Evolutionary conservation across 2,888 invertebrate species (phyloP), one percentile per base, ranked within the genome.

Genomic region (Netelia inedita): DNA sequence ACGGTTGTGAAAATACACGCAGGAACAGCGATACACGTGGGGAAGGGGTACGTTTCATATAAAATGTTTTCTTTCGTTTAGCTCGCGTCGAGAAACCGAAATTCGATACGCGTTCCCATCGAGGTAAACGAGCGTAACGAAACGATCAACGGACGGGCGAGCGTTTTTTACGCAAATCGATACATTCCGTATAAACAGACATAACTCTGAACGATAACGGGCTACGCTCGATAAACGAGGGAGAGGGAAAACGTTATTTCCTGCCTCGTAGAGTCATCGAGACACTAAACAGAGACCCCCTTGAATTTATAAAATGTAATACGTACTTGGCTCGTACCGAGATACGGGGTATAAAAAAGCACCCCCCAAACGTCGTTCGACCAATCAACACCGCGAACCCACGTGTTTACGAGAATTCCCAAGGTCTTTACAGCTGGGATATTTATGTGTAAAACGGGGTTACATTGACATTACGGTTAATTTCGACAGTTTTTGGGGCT

Each of bases 111-210:
- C 28, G 19, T 63, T 55, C 16, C n/a, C 28, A 16, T 63, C 23
- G 69, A 53, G 53, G 41, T 65, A 46, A 76, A 65, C 50, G 53
- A 71, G 71, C 59, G 65, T 76, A 65, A 76, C 76, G 55, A 50
- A 50, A 23, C 50, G 50, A 23, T 63, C 23, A 35, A 46, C 19
- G 46, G 50, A 61, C 55, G 21, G n/a, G 23, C n/a, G 41, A 76
- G 35, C 43, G 72, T 83, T 73, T 69, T 79, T 3, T n/a, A 35
- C 14, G 57, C 3, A 78, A 61, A 73, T 82, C 50, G 61, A 82
- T 82, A 59, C 66, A 43, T 78, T 50, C n/a, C 46, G 35, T 46
- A 78, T 43, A 35, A 53, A 63, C 50, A 16, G 53, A 41, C 46
- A 63, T 73, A 19, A 73, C 57, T 68, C 16, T 46, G 19, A 21